Evolutionary conservation across 2,888 invertebrate species (phyloP).

Genomic region (Eulithis prunata): DNA sequence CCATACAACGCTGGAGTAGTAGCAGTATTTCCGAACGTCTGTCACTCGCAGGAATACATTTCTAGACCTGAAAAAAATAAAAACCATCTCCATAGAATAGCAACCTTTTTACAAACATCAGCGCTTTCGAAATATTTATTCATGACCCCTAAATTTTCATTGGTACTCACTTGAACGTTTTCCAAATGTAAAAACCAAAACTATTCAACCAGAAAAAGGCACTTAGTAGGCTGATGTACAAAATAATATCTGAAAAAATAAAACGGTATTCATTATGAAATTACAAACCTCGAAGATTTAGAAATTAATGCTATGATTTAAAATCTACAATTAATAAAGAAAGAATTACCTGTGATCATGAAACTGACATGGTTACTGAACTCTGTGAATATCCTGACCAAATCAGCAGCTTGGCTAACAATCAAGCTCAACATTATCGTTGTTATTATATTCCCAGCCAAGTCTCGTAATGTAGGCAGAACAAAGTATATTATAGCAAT

Average conservation of each 20-base stretch:
- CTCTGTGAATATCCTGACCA: slow-evolving; percentile 91
- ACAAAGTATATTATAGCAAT: slow-evolving; percentile 93
- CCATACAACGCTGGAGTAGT: slow-evolving; percentile 93
- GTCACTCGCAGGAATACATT: slow-evolving; percentile 94
- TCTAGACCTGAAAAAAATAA: slow-evolving; percentile 84
- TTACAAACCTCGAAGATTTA: neutral
- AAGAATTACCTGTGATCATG: slow-evolving; percentile 87
- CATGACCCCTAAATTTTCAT: neutral
- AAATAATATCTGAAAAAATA: slow-evolving; percentile 87
- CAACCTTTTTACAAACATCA: too few relatives aligned
- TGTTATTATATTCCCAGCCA: slow-evolving; percentile 93
- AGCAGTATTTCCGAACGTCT: slow-evolving; percentile 94
- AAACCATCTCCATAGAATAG: too few relatives aligned
- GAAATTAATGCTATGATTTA: slow-evolving; percentile 16
- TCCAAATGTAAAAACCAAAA: slow-evolving; percentile 94
- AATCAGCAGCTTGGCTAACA: slow-evolving; percentile 90
- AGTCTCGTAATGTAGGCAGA: slow-evolving; percentile 91
- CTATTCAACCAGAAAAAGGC: slow-evolving; percentile 95
- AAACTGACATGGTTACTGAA: slow-evolving; percentile 92
- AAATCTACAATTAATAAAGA: neutral
- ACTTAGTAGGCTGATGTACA: slow-evolving; percentile 90
- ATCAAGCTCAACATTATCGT: slow-evolving; percentile 92
- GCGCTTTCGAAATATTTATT: too few relatives aligned
- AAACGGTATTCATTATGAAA: neutral
- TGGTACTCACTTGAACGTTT: slow-evolving; percentile 88